A percentile compares a stretch with the other conserved stretches of the same genome.
Conservation (phyloP, 2,888 invertebrate genomes). For the Isotomurus palustris region DNA sequence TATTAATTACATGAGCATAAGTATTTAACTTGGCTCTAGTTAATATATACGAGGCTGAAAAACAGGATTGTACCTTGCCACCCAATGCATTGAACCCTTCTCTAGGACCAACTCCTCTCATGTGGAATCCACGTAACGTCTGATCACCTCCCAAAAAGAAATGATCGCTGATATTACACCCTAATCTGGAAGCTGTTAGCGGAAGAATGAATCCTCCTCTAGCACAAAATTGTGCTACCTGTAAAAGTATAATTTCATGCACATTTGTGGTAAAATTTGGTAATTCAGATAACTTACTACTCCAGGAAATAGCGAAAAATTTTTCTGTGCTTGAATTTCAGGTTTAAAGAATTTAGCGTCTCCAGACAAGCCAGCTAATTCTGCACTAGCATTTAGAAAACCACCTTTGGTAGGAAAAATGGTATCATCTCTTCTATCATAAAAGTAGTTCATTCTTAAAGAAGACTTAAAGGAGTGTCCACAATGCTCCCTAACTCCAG, state of each 20-base stretch:
- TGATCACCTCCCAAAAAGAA: not conserved
- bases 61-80: not conserved
- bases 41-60: no score
- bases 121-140: not conserved
- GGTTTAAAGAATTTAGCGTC: not conserved
- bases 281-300: not conserved
- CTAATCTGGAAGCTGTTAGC: not conserved
- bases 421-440: not conserved
- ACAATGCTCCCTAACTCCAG: not conserved
- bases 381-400: not conserved
- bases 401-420: not conserved
- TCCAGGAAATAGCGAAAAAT: not conserved
- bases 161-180: not conserved
- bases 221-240: not conserved
- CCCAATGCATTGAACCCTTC: not conserved
- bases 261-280: no score
- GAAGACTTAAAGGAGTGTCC: not conserved
- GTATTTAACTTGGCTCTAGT: not conserved
- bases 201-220: not conserved
- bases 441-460: not conserved
- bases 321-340: not conserved
- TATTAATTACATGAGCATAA: not conserved
- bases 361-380: not conserved
- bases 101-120: conserved; percentile 1
- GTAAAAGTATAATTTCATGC: not conserved